Evolutionary conservation across 2,113 vertebrate species (phyloP).

Genomic region (Oostethus manadensis): DNA sequence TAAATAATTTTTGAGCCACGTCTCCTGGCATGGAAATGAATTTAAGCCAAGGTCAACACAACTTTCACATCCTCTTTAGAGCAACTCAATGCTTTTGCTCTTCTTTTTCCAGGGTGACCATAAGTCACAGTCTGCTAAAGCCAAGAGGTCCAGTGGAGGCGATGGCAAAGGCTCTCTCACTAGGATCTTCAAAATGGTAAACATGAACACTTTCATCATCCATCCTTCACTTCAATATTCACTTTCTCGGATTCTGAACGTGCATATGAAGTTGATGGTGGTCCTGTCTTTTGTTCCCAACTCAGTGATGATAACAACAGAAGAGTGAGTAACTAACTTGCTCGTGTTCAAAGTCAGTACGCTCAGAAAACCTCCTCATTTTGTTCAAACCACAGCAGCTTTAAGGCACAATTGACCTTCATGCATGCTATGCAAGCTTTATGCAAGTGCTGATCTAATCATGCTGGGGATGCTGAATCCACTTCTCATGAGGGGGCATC

Average conservation of each 20-base stretch:
- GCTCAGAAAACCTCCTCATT: slow-evolving; percentile 44
- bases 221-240: neutral
- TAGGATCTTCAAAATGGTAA: slow-evolving; percentile 98
- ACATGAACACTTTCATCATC: neutral
- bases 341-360: slow-evolving; percentile 24
- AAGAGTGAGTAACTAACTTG: slow-evolving; percentile 64
- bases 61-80: slow-evolving; percentile 1
- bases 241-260: slow-evolving; percentile 7
- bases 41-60: slow-evolving; percentile 1
- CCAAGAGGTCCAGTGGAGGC: slow-evolving; percentile 81
- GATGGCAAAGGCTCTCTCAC: slow-evolving; percentile 91
- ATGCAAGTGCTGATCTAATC: slow-evolving; percentile 21
- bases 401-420: slow-evolving; percentile 24
- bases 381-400: slow-evolving; percentile 37
- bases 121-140: slow-evolving; percentile 75
- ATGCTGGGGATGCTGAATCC: slow-evolving; percentile 12
- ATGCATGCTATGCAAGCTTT: slow-evolving; percentile 23
- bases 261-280: neutral
- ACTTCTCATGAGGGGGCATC: slow-evolving; percentile 5
- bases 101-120: slow-evolving; percentile 60
- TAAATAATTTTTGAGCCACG: too few relatives aligned
- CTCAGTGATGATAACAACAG: slow-evolving; percentile 64
- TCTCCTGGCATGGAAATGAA: slow-evolving; percentile 8
- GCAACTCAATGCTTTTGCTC: slow-evolving; percentile 9
- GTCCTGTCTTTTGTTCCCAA: slow-evolving; percentile 23